Conservation (phyloP, 1,140 invertebrate species). For the Luehdorfia chinensis region DNA sequence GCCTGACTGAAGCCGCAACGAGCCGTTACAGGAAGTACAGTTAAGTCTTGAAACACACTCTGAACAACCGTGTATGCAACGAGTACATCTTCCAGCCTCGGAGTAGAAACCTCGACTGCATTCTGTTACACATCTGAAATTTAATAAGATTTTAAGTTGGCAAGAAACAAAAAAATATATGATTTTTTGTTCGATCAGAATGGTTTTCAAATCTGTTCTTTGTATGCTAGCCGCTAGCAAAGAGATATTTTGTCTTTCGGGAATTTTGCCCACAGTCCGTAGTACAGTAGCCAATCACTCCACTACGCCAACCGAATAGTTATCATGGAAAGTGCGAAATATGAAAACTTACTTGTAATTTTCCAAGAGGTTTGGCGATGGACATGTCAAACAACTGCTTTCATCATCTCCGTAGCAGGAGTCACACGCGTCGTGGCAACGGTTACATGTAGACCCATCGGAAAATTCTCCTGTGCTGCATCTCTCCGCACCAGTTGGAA, state of each 20-base stretch:
- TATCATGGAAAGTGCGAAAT: too few relatives aligned
- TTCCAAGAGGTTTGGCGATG: conserved; percentile 81
- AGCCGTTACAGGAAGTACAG: conserved; percentile 86
- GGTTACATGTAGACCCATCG: conserved; percentile 78
- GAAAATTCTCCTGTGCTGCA: conserved; percentile 79
- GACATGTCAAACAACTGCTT: conserved; percentile 83
- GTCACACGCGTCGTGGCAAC: conserved; percentile 84
- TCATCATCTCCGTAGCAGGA: conserved; percentile 84
- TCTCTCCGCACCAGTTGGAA: conserved; percentile 80
- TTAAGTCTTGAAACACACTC: conserved; percentile 86
- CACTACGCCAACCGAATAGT: too few relatives aligned
- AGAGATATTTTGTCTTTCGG: too few relatives aligned
- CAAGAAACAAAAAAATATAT: neutral
- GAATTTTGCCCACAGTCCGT: too few relatives aligned
- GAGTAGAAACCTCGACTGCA: conserved; percentile 86
- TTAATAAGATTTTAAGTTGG: neutral
- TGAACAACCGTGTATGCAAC: conserved; percentile 87
- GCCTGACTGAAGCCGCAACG: conserved; percentile 86
- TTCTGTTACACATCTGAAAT: conserved; percentile 80
- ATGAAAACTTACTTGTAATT: conserved; percentile 66
- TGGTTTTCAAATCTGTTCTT: too few relatives aligned
- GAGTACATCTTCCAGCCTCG: conserved; percentile 82
- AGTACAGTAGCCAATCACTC: too few relatives aligned
- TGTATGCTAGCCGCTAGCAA: too few relatives aligned
- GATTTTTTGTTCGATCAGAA: neutral